phyloP scores from a whole-genome alignment of 2,113 vertebrate species.

The Spizaetus ornatus region DNA sequence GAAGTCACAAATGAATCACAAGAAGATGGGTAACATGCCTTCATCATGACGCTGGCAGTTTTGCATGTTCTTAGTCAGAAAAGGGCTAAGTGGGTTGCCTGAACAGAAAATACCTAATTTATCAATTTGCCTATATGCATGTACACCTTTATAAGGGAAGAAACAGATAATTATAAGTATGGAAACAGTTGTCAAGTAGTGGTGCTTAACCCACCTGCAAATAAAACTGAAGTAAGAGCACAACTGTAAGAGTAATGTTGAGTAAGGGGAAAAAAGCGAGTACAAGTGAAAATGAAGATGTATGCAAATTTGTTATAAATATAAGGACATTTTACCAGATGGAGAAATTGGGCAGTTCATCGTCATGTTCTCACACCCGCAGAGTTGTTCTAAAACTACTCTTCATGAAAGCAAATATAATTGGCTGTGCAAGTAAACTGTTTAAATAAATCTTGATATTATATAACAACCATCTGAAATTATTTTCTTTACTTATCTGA shows the following conservation, averaged over 20 bases:
- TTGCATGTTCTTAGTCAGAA: not conserved
- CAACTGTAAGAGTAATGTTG: not conserved
- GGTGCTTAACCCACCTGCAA: not conserved
- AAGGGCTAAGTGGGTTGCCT: not conserved
- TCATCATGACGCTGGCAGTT: not conserved
- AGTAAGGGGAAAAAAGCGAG: not conserved
- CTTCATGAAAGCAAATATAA: constrained; percentile 58
- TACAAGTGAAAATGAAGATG: not conserved
- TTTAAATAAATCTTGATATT: constrained; percentile 39
- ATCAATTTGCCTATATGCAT: not conserved
- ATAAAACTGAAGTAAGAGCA: not conserved
- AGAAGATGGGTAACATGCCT: not conserved
- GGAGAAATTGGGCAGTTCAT: constrained; percentile 65
- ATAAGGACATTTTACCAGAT: constrained; percentile 64
- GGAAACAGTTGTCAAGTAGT: not conserved
- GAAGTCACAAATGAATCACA: not conserved
- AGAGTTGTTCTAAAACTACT: constrained; percentile 66
- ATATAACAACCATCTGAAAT: constrained; percentile 45
- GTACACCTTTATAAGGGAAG: not conserved
- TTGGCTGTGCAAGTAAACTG: constrained; percentile 25
- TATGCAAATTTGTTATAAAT: constrained; percentile 42
- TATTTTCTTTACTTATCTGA: not conserved
- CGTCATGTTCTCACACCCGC: constrained; percentile 65
- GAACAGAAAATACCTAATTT: not conserved
- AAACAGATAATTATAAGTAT: not conserved